Percentiles rank a stretch among this genome's conserved stretches.
Conservation (phyloP, 2,113 vertebrate genomes). For the Copsychus sechellarum region DNA sequence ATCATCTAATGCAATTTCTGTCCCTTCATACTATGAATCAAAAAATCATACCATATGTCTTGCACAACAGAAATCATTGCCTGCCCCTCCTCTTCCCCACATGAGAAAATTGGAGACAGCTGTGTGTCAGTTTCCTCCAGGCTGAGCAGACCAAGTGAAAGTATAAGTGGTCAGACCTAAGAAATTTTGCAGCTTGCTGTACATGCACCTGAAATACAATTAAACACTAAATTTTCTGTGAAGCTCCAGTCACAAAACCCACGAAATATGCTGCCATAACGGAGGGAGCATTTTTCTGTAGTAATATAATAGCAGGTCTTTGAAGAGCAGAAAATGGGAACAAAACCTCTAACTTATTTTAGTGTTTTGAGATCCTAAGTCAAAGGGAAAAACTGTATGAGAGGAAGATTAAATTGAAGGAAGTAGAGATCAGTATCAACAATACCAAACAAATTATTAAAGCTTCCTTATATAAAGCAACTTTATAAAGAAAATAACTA, state of each 20-base stretch:
- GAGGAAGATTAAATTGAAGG: not conserved
- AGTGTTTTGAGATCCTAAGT: not conserved
- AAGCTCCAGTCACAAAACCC: not conserved
- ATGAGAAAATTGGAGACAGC: not conserved
- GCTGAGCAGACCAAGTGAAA: not conserved
- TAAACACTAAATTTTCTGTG: not conserved
- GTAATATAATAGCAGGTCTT: not conserved
- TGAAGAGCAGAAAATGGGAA: not conserved
- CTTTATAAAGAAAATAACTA: not conserved
- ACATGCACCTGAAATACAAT: not conserved
- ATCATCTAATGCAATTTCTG: not conserved
- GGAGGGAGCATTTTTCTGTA: not conserved
- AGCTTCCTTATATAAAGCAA: not conserved
- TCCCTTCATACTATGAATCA: not conserved
- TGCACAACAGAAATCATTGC: not conserved
- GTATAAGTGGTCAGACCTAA: not conserved
- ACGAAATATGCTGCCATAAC: not conserved
- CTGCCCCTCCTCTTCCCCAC: not conserved
- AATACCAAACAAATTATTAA: not conserved
- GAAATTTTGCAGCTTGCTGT: not conserved
- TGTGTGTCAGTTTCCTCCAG: not conserved
- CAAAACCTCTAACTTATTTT: not conserved
- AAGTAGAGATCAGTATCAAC: not conserved
- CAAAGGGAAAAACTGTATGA: not conserved
- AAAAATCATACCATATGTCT: not conserved